Evolutionary conservation across 1,140 invertebrate genomes (phyloP).

Genomic region (Drosophila subobscura): DNA sequence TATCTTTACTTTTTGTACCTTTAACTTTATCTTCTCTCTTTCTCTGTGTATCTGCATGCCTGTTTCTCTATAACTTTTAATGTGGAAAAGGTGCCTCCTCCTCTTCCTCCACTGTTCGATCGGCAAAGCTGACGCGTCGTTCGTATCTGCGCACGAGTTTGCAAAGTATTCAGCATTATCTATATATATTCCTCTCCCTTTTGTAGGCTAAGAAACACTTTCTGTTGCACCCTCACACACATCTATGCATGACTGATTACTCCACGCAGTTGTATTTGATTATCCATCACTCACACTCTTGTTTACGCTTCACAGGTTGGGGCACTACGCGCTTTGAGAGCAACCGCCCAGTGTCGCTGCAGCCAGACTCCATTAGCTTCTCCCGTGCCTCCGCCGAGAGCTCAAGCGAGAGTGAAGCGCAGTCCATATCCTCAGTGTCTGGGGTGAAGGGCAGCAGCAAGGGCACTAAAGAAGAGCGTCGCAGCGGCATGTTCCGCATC

Average conservation of each 20-base stretch:
- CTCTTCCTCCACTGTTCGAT: constrained; percentile 55
- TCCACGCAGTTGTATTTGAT: neutral
- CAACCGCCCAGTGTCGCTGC: constrained; percentile 77
- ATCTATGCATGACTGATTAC: constrained; percentile 38
- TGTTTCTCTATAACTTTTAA: neutral
- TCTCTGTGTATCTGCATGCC: constrained; percentile 51
- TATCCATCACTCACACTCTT: constrained; percentile 8
- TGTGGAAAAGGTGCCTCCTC: constrained; percentile 26
- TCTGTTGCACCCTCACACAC: constrained; percentile 15
- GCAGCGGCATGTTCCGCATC: constrained; percentile 82
- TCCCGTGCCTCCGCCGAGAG: constrained; percentile 81
- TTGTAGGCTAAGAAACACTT: constrained; percentile 4
- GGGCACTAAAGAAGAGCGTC: constrained; percentile 78
- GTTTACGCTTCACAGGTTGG: constrained; percentile 66
- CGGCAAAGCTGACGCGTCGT: constrained; percentile 71
- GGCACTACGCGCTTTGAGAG: constrained; percentile 76
- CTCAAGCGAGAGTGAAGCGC: constrained; percentile 83
- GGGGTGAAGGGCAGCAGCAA: constrained; percentile 81
- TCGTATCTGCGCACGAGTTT: constrained; percentile 81
- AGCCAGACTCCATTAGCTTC: constrained; percentile 79
- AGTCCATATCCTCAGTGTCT: constrained; percentile 80
- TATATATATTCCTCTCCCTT: neutral
- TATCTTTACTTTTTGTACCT: neutral
- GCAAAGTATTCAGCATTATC: constrained; percentile 70
- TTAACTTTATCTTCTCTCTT: constrained; percentile 11